A percentile compares a stretch with the other conserved stretches of the same genome.
phyloP scores from a whole-genome alignment of 1,140 invertebrate genomes.

The Hyles vespertilio region DNA sequence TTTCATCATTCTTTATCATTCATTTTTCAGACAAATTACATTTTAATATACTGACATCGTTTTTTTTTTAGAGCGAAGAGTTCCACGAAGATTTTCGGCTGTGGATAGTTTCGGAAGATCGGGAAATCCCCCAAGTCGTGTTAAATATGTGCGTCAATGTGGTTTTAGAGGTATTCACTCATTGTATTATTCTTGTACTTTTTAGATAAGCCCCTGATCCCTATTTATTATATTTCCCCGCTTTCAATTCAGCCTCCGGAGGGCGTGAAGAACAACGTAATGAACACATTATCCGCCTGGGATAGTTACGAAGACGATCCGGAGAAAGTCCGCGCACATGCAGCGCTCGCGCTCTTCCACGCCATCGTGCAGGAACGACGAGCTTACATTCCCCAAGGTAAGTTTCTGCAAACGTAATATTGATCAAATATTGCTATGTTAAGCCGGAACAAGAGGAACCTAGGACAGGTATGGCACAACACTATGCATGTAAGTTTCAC shows the following conservation, averaged over 20 bases:
- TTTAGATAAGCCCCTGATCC: no score
- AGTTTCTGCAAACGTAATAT: no score
- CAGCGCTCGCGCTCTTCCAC: slow-evolving; percentile 53
- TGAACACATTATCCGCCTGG: slow-evolving; percentile 52
- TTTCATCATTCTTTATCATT: neutral
- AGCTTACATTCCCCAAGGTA: slow-evolving; percentile 61
- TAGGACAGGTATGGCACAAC: no score
- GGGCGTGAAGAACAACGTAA: slow-evolving; percentile 59
- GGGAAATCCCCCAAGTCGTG: slow-evolving; percentile 48
- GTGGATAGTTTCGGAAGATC: slow-evolving; percentile 60
- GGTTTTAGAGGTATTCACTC: slow-evolving; percentile 47
- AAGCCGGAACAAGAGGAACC: neutral
- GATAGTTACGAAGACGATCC: slow-evolving; percentile 23
- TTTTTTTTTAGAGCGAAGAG: slow-evolving; percentile 37
- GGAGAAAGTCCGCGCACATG: slow-evolving; percentile 36
- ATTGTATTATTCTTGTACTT: no score
- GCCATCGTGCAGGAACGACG: slow-evolving; percentile 57
- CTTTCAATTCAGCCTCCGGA: slow-evolving; percentile 40
- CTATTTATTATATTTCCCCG: neutral
- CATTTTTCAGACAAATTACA: neutral
- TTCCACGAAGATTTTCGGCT: slow-evolving; percentile 53
- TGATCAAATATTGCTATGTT: no score
- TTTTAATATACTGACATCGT: neutral
- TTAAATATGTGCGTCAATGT: slow-evolving; percentile 51
- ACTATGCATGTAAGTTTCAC: no score